Evolutionary conservation across 2,113 vertebrate species (phyloP), one percentile per base, ranked within the genome.

Genomic region (Macaca nemestrina): DNA sequence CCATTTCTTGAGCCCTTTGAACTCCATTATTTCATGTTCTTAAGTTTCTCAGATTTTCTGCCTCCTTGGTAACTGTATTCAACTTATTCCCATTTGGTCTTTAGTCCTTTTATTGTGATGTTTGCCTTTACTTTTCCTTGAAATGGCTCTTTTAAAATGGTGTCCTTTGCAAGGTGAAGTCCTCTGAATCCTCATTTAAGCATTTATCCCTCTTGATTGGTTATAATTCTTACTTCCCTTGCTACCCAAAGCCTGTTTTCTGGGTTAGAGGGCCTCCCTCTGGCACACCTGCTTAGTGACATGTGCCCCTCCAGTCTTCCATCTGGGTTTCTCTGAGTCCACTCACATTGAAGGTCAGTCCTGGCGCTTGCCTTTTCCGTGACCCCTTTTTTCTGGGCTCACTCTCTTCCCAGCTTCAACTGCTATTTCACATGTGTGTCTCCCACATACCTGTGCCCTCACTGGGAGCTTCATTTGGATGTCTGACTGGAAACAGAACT

Each of bases 21-120:
- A 40, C 88, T 76, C 67, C 27, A 27, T n/a, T 64, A 75, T 84
- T 78, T 84, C 59, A 70, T 68, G 73, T 94, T 90, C 35, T 92
- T 82, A 78, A 88, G 16, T 17, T 78, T 72, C 64, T 70, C 67
- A 59, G 83, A 50, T 70, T 30, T n/a, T 57, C 70, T 38, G 20
- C 8, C 35, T 57, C 40, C 50, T n/a, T 61, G 13, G 55, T 73
- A 88, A 82, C 6, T 87, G 22, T n/a, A 52, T 95, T 73, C 18
- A 59, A 70, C 5, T 38, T 75, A 75, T 35, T 67, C 64, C 55
- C 27, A 40, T 9, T 61, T 88, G 76, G 82, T 92, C 76, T 81
- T 35, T 48, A 35, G 73, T 59, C 30, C 40, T 83, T 78, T 38
- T n/a, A 27, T 23, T 67, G 16, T 43, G 48, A 76, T 57, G 75